Conservation (phyloP, 2,888 invertebrate species). For the Nephrotoma guestfalica region DNA sequence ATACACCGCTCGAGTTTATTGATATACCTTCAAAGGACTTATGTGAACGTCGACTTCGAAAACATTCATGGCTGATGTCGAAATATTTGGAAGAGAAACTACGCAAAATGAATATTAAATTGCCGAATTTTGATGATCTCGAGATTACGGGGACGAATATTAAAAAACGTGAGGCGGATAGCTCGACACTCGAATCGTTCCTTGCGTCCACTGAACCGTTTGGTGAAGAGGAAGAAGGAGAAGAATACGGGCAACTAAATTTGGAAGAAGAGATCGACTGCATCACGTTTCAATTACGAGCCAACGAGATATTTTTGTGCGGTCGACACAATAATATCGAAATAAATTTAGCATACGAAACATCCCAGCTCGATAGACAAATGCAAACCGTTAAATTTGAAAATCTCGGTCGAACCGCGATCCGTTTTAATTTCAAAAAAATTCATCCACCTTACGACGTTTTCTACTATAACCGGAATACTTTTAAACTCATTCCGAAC, state of each 20-base stretch:
- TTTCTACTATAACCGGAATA: neutral
- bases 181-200: neutral
- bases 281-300: neutral
- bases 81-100: constrained; percentile 1
- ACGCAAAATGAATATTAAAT: neutral
- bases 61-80: neutral
- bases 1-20: neutral
- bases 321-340: neutral
- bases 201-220: neutral
- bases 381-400: neutral
- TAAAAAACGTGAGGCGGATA: neutral
- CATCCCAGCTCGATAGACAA: neutral
- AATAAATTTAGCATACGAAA: neutral
- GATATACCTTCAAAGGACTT: neutral
- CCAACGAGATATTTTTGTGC: neutral
- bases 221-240: neutral
- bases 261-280: neutral
- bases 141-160: neutral
- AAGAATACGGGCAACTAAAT: neutral
- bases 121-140: neutral
- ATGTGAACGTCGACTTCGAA: neutral
- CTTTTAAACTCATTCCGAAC: neutral
- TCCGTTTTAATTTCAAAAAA: neutral
- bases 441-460: neutral
- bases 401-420: neutral